Percentiles rank a stretch among this genome's conserved stretches.
Conservation (phyloP, 2,113 vertebrate genomes). For the Lepidothrix coronata region DNA sequence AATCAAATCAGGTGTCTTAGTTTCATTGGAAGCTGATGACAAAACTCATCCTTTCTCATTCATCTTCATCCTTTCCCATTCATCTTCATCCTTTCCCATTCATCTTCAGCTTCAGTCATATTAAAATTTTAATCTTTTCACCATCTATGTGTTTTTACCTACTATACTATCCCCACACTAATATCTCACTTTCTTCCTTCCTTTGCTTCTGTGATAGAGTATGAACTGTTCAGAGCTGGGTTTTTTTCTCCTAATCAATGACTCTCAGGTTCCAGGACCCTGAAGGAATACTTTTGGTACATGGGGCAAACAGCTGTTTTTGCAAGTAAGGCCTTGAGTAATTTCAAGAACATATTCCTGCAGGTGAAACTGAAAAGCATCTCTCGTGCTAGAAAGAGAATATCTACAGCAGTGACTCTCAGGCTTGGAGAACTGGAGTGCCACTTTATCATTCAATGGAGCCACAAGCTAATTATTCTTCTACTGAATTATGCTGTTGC, state of each 20-base stretch:
- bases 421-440: neutral
- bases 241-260: neutral
- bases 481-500: neutral
- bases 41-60: neutral
- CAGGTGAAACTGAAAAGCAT: conserved; percentile 4
- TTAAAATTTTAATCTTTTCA: neutral
- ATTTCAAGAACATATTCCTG: neutral
- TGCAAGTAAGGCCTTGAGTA: neutral
- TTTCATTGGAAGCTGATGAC: neutral
- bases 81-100: neutral
- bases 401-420: neutral
- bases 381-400: neutral
- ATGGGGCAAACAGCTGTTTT: neutral
- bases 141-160: neutral
- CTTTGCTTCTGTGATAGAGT: neutral
- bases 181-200: neutral
- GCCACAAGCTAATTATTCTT: neutral
- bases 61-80: neutral
- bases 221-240: neutral
- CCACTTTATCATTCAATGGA: conserved; percentile 2
- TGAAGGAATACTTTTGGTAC: neutral
- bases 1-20: neutral
- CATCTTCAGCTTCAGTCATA: neutral
- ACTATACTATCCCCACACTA: fast-evolving
- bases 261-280: neutral